A percentile compares a stretch with the other conserved stretches of the same genome.
Conservation (phyloP, 2,113 vertebrate genomes). For the Tragulus kanchil region DNA sequence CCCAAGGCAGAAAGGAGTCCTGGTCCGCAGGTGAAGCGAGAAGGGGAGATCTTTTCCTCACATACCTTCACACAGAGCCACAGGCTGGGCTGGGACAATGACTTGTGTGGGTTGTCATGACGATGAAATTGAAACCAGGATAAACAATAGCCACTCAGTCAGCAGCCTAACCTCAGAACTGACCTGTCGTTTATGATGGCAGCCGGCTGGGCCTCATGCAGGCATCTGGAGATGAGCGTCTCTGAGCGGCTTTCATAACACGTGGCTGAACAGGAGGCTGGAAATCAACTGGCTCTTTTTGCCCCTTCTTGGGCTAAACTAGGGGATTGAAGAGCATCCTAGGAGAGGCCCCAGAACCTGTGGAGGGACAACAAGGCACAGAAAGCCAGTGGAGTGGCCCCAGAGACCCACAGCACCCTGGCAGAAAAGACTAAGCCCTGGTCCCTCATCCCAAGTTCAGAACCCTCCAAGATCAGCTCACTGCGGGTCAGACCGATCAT, state of each 20-base stretch:
- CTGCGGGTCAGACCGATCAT: background rate
- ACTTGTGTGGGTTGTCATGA: conserved; percentile 77
- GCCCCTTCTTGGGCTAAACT: background rate
- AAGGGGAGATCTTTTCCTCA: background rate
- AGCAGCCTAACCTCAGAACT: conserved; percentile 60
- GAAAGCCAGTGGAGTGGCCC: background rate
- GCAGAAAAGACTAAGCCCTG: background rate
- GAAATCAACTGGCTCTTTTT: conserved; percentile 26
- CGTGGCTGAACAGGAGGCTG: conserved; percentile 1
- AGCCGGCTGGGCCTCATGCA: background rate
- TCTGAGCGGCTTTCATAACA: background rate
- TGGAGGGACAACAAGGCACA: background rate
- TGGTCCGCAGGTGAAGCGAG: background rate
- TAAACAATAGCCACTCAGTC: conserved; percentile 78
- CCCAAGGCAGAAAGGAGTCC: background rate
- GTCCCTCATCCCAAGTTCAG: background rate
- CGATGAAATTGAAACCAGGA: conserved; percentile 77
- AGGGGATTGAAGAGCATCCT: background rate
- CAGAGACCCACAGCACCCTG: too few relatives aligned
- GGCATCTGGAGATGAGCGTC: conserved; percentile 24
- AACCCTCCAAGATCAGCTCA: background rate
- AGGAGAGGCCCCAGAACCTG: background rate
- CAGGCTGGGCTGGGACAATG: background rate
- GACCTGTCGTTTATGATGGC: conserved; percentile 58
- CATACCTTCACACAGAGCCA: background rate